Conservation (phyloP, 2,113 vertebrate genomes). For the Emydura subglobosa region DNA sequence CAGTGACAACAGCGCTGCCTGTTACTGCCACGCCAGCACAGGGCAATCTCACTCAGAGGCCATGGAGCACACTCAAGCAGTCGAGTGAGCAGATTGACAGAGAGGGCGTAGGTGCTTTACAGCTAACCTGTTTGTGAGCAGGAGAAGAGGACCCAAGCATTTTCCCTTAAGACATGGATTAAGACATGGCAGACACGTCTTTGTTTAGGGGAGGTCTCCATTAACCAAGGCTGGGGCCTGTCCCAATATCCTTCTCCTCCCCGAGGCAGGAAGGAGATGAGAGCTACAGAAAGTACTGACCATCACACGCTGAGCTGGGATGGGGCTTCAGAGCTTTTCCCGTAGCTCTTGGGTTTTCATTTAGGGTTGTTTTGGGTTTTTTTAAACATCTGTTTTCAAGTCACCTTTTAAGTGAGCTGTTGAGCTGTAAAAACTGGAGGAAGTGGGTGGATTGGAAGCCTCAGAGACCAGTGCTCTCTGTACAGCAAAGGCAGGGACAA, state of each 20-base stretch:
- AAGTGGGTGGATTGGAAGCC: neutral
- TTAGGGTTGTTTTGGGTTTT: neutral
- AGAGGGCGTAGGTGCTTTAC: neutral
- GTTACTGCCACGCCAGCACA: neutral
- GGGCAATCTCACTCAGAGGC: neutral
- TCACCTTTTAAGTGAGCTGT: neutral
- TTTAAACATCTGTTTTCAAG: neutral
- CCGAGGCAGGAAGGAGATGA: neutral
- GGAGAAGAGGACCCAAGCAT: neutral
- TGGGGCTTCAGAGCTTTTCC: neutral
- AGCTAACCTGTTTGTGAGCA: neutral
- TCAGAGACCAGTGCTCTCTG: neutral
- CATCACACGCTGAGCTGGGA: rapidly evolving
- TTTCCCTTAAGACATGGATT: neutral
- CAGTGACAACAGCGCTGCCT: neutral
- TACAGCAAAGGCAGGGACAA: neutral
- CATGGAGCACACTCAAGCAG: neutral
- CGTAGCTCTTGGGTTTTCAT: neutral
- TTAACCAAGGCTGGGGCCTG: neutral
- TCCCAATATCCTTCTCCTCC: neutral
- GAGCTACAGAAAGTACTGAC: neutral
- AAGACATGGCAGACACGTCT: neutral
- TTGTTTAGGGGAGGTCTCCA: neutral
- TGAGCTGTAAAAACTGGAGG: neutral
- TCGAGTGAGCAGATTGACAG: neutral